Base-by-base conservation (phyloP, 2,888 invertebrate species). In the Xestia ashworthii region DNA sequence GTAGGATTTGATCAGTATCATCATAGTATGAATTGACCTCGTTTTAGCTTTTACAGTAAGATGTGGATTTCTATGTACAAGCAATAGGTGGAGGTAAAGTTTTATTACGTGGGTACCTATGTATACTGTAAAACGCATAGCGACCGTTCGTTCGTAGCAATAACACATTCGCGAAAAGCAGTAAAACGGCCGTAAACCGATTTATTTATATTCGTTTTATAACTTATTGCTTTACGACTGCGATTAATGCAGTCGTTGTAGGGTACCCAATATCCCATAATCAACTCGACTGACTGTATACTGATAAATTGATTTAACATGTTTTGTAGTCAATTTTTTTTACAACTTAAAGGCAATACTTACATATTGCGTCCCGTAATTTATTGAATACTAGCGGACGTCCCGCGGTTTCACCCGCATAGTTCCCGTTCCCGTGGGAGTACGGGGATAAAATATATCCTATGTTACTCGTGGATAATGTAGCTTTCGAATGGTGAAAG, bases 191-290 rank as follows among this genome's bases (percentile, higher is more conserved):
- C 90, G 92, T 94, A 93, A 94, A 93, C 91, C 93, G 92, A 93
- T 94, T 93, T 94, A 94, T 94, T 93, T 94, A 93, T 93, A 93
- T 93, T 93, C 93, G 89, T 94, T 94, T 94, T 93, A 94, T 93
- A 94, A 93, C 92, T 92, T 94, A 93, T 93, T 92, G 93, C 92
- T 94, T 94, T 94, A 94, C 92, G 93, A 93, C 92, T 89, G 88
- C 91, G 92, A 93, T 94, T 93, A 94, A 93, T 93, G 92, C 91
- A 92, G 91, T 90, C 89, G 90, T 89, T 90, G 91, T 92, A 91
- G 89, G 90, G 90, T 90, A 90, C 89, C 92, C 65, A 44, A 60
- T 25, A 65, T 65, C 65, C 44, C 89, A 92, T 90, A 91, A 88
- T 88, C 87, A 88, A 89, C 85, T 81, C 79, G 75, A 86, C 82